phyloP scores from a whole-genome alignment of 92 coral and sea anemone genomes.

The Siderastrea siderea region DNA sequence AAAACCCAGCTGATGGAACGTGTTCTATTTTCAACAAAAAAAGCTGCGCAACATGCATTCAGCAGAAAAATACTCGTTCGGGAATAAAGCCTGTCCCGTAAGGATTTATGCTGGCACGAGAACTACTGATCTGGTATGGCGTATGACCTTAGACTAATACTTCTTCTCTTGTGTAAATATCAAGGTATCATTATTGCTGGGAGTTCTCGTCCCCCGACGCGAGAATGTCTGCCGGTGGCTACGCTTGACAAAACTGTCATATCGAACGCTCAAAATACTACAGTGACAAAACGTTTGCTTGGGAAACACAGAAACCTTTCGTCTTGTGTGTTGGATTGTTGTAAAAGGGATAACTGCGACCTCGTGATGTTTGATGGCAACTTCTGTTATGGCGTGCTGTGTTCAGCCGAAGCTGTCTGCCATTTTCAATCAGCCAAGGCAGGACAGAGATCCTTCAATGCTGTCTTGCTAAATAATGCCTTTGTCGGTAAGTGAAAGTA shows the following conservation, averaged over 20 bases:
- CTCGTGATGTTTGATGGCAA: constrained; percentile 55
- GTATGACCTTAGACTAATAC: background rate
- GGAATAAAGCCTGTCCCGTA: background rate
- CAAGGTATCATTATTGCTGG: background rate
- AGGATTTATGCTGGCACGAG: background rate
- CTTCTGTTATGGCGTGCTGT: constrained; percentile 53
- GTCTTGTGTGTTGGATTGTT: constrained; percentile 44
- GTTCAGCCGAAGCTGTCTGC: constrained; percentile 45
- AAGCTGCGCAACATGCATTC: too few species aligned
- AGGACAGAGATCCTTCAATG: constrained; percentile 53
- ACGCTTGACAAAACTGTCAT: background rate
- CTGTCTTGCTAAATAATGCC: constrained; percentile 23
- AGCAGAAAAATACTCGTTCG: too few species aligned
- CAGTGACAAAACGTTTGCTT: constrained; percentile 4
- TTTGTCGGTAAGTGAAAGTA: constrained; percentile 7
- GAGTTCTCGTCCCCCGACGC: background rate
- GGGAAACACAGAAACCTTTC: constrained; percentile 28
- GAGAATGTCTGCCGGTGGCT: constrained; percentile 26
- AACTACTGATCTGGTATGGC: background rate
- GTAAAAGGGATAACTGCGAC: constrained; percentile 44
- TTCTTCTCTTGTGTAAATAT: background rate
- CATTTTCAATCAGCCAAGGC: constrained; percentile 27
- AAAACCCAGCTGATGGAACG: background rate
- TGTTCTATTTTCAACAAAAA: too few species aligned
- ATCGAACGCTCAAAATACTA: background rate